Conservation (phyloP, 1,140 invertebrate genomes). For the Ectropis grisescens region DNA sequence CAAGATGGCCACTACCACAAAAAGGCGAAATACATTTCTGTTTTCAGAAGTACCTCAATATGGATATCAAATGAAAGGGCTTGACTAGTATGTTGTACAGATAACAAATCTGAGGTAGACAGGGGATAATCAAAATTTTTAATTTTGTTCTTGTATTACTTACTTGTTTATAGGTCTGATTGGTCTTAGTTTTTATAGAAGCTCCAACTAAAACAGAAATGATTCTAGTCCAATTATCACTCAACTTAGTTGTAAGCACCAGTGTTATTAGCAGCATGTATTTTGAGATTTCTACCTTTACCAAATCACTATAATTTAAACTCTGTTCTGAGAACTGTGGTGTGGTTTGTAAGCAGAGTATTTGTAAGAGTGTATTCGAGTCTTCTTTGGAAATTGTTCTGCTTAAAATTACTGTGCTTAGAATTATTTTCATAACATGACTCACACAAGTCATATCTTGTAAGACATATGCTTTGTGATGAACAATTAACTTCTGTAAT, state of each 20-base stretch:
- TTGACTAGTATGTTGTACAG: too few species aligned
- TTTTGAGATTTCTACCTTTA: constrained; percentile 20
- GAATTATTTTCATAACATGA: constrained; percentile 24
- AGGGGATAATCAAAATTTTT: too few species aligned
- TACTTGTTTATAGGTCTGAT: constrained; percentile 22
- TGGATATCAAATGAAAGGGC: too few species aligned
- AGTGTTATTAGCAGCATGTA: constrained; percentile 23
- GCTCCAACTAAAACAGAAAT: constrained; percentile 18
- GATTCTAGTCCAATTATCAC: constrained; percentile 23
- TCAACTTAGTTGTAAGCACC: constrained; percentile 19
- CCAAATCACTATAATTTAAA: constrained; percentile 13
- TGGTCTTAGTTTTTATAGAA: constrained; percentile 21
- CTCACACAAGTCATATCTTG: constrained; percentile 13
- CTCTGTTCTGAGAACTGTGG: constrained; percentile 14
- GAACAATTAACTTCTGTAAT: constrained; percentile 21
- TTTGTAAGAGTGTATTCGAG: constrained; percentile 15
- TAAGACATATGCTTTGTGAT: constrained; percentile 18
- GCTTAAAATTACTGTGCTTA: constrained; percentile 19
- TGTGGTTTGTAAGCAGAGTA: constrained; percentile 27
- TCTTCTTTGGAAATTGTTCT: constrained; percentile 16
- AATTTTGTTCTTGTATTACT: too few species aligned
- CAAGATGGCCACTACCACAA: too few species aligned
- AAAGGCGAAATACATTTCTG: too few species aligned
- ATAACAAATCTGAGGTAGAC: too few species aligned
- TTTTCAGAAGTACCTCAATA: too few species aligned